Evolutionary conservation across 2,888 invertebrate genomes (phyloP).

Genomic region (Melolontha melolontha): DNA sequence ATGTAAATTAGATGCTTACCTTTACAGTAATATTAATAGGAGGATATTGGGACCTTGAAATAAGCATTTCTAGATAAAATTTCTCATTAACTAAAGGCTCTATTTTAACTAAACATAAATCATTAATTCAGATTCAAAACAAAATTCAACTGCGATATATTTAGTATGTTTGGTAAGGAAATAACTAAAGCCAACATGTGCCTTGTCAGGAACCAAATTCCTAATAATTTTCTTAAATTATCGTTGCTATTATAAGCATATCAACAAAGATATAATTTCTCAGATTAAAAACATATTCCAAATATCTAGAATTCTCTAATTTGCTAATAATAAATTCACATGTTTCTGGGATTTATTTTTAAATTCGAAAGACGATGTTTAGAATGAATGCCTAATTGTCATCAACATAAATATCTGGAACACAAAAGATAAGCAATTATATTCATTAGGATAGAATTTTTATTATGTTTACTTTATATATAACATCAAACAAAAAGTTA

Average conservation of each 20-base stretch:
- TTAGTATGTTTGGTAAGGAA: too few species aligned
- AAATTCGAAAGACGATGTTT: neutral
- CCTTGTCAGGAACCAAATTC: too few species aligned
- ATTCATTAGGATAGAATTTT: conserved; percentile 32
- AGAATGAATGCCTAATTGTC: conserved; percentile 20
- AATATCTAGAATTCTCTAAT: conserved; percentile 25
- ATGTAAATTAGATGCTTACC: too few species aligned
- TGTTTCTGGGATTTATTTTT: conserved; percentile 4
- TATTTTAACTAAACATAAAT: too few species aligned
- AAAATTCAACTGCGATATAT: too few species aligned
- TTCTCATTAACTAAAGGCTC: too few species aligned
- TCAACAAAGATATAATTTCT: neutral
- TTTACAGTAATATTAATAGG: too few species aligned
- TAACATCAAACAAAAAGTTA: neutral
- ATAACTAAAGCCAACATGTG: too few species aligned
- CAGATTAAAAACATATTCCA: conserved; percentile 6
- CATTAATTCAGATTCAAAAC: too few species aligned
- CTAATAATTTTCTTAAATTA: too few species aligned
- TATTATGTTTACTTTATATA: conserved; percentile 2
- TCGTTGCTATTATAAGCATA: neutral
- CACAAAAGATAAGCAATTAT: conserved; percentile 19
- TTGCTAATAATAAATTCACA: conserved; percentile 18
- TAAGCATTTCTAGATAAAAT: too few species aligned
- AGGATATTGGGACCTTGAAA: too few species aligned
- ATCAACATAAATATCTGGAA: conserved; percentile 15